phyloP scores from a whole-genome alignment of 2,113 vertebrate genomes.

The Motacilla tschutschensis region DNA sequence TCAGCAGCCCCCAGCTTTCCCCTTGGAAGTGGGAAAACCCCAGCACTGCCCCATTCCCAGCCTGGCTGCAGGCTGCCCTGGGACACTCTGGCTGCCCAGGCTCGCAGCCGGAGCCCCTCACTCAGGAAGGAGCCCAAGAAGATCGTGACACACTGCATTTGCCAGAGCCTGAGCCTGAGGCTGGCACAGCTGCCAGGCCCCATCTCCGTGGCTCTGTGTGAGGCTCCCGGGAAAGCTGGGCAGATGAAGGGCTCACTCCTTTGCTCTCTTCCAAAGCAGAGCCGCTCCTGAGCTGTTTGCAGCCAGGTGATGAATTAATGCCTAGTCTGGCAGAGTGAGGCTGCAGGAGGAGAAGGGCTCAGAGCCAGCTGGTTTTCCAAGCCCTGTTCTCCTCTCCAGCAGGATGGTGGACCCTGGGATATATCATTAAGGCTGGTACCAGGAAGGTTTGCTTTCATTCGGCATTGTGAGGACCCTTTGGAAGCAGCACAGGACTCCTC shows the following conservation, averaged over 20 bases:
- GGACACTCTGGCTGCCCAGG: neutral
- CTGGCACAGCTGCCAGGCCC: neutral
- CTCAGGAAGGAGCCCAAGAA: neutral
- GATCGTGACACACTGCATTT: neutral
- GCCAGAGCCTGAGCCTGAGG: neutral
- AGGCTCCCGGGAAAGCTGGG: neutral
- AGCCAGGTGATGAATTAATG: neutral
- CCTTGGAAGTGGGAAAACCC: neutral
- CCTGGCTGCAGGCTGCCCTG: neutral
- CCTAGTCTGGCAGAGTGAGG: neutral
- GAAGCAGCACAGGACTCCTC: neutral
- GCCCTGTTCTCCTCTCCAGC: neutral
- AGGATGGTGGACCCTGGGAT: neutral
- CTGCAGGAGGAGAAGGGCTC: neutral
- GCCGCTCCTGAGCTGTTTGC: neutral
- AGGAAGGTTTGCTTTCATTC: neutral
- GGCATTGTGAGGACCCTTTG: neutral
- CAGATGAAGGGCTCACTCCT: neutral
- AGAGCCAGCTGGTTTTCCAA: neutral
- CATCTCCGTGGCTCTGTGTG: fast-evolving
- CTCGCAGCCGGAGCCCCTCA: neutral
- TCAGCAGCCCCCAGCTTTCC: neutral
- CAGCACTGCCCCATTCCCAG: neutral
- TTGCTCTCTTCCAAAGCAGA: neutral
- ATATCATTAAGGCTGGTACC: neutral